phyloP scores from a whole-genome alignment of 2,888 invertebrate genomes.

The Acleris literana region DNA sequence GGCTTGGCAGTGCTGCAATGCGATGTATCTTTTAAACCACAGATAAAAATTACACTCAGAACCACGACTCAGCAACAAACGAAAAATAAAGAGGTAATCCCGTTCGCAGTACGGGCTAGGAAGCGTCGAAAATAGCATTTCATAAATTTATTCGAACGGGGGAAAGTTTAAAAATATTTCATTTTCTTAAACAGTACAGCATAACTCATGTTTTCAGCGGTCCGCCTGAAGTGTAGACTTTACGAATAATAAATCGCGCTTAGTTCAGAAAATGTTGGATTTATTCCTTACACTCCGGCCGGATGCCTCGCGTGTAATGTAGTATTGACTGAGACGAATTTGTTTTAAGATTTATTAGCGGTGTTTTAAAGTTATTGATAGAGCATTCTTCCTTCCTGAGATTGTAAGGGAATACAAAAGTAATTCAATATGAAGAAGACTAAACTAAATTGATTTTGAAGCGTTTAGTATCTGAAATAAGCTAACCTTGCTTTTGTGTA shows the following conservation, averaged over 20 bases:
- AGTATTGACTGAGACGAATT: slow-evolving; percentile 24
- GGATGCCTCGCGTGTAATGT: slow-evolving; percentile 12
- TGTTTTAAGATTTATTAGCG: slow-evolving; percentile 13
- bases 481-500: no score
- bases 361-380: neutral
- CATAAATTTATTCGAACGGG: slow-evolving; percentile 32
- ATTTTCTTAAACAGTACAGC: slow-evolving; percentile 38
- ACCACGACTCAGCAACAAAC: neutral
- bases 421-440: no score
- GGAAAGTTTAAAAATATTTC: slow-evolving; percentile 38
- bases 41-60: slow-evolving; percentile 2
- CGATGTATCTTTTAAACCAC: slow-evolving; percentile 4
- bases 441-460: no score
- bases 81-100: slow-evolving; percentile 26
- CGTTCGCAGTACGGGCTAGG: slow-evolving; percentile 8
- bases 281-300: slow-evolving; percentile 26
- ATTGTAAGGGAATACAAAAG: no score
- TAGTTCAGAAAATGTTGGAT: slow-evolving; percentile 25
- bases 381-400: neutral
- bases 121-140: slow-evolving; percentile 30
- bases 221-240: slow-evolving; percentile 35
- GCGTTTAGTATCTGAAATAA: no score
- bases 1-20: no score
- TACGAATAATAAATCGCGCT: slow-evolving; percentile 34
- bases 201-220: slow-evolving; percentile 35